Evolutionary conservation across 2,888 invertebrate species (phyloP).

Genomic region (Tipula unca): DNA sequence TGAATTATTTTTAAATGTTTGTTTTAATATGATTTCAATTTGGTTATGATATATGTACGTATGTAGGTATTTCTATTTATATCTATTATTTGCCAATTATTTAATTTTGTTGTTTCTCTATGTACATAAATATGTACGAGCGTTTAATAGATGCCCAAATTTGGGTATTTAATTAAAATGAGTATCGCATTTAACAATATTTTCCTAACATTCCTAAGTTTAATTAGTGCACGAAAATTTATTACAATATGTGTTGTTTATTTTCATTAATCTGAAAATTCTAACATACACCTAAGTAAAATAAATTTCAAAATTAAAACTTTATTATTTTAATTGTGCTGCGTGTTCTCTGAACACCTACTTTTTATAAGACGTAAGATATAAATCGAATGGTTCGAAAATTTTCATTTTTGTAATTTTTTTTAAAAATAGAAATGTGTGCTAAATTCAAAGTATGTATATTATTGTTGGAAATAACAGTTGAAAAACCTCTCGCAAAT

Average conservation of each 20-base stretch:
- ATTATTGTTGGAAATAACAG: not conserved
- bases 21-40: not conserved
- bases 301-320: not conserved
- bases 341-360: not conserved
- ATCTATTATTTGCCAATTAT: not conserved
- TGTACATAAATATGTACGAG: no score
- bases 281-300: not conserved
- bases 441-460: not conserved
- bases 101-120: no score
- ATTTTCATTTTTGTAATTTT: not conserved
- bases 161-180: no score
- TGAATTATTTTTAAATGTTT: not conserved
- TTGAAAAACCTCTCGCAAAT: not conserved
- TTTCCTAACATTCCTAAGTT: no score
- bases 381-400: not conserved
- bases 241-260: no score
- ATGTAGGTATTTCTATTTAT: not conserved
- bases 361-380: not conserved
- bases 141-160: no score
- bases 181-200: no score
- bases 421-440: not conserved
- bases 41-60: not conserved
- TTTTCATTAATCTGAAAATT: not conserved
- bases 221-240: no score
- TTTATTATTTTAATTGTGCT: not conserved